Percentiles rank a stretch among this genome's conserved stretches.
Evolutionary conservation across 2,797 vertebrate species (phyloP).

Genomic region (Oreochromis grahami): DNA sequence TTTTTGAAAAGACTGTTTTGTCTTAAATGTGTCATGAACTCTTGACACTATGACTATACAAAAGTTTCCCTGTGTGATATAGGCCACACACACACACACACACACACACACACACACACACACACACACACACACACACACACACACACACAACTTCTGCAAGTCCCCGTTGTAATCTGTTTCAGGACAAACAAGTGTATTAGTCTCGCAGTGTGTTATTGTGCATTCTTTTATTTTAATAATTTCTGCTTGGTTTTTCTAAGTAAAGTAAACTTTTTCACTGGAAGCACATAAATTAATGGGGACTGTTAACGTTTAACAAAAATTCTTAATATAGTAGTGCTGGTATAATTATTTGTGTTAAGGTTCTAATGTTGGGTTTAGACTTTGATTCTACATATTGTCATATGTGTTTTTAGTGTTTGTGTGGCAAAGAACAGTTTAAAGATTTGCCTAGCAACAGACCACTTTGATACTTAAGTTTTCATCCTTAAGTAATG

Average conservation of each 20-base stretch:
- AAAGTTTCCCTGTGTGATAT: constrained; percentile 17
- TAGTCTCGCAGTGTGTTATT: background rate
- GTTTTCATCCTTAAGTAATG: background rate
- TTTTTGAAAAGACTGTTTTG: background rate
- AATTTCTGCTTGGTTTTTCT: background rate
- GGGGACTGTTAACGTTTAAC: background rate
- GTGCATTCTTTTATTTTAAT: background rate
- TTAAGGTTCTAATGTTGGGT: background rate
- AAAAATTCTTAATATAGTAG: background rate
- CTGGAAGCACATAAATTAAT: background rate
- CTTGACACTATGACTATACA: constrained; percentile 21
- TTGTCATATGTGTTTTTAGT: background rate
- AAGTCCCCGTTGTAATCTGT: background rate
- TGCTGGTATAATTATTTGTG: background rate
- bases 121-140: accelerated
- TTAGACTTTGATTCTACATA: background rate
- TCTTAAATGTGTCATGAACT: constrained; percentile 20
- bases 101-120: background rate
- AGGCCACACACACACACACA: background rate
- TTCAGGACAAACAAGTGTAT: background rate
- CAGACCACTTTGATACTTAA: background rate
- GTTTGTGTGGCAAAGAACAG: background rate
- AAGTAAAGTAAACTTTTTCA: background rate
- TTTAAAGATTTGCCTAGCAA: background rate
- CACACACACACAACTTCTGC: accelerated